These are phyloP conservation scores for Watsonalla cultraria DNA, from an alignment of 2,888 invertebrate species.

Conservation along the genomic window DNA sequence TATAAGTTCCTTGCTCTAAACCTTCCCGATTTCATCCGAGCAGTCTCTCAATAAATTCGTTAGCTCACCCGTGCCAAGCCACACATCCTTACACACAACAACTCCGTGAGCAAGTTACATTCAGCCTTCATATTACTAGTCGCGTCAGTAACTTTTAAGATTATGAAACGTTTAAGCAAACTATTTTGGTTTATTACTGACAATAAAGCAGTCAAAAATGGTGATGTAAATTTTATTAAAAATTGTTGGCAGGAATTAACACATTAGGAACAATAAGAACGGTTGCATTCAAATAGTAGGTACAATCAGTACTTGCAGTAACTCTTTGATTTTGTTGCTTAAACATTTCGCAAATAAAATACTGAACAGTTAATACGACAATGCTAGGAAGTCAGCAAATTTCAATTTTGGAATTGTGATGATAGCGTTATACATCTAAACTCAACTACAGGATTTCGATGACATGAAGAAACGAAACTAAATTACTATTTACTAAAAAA, in stretches of 20 bases:
- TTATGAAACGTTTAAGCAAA: not conserved
- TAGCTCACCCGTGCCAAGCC: constrained; percentile 13
- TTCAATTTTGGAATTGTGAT: no score
- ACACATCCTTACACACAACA: constrained; percentile 4
- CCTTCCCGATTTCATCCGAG: not conserved
- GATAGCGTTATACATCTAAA: not conserved
- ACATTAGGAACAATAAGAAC: not conserved
- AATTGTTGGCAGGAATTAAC: not conserved
- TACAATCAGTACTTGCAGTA: not conserved
- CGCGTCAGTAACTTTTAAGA: not conserved
- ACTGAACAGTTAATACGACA: not conserved
- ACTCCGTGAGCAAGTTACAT: constrained; percentile 41
- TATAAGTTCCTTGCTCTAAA: not conserved
- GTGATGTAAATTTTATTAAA: not conserved
- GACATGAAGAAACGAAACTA: not conserved
- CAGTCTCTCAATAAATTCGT: constrained; percentile 15
- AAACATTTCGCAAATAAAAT: not conserved
- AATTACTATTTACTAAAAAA: constrained; percentile 18
- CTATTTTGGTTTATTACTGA: not conserved
- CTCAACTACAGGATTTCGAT: not conserved
- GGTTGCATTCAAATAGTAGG: not conserved
- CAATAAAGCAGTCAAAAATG: not conserved
- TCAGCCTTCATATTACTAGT: constrained; percentile 40
- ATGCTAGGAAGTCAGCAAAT: not conserved
- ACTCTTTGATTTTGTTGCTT: not conserved